A percentile compares a stretch with the other conserved stretches of the same genome.
phyloP scores from a whole-genome alignment of 2,113 vertebrate genomes.

The Ascaphus truei region DNA sequence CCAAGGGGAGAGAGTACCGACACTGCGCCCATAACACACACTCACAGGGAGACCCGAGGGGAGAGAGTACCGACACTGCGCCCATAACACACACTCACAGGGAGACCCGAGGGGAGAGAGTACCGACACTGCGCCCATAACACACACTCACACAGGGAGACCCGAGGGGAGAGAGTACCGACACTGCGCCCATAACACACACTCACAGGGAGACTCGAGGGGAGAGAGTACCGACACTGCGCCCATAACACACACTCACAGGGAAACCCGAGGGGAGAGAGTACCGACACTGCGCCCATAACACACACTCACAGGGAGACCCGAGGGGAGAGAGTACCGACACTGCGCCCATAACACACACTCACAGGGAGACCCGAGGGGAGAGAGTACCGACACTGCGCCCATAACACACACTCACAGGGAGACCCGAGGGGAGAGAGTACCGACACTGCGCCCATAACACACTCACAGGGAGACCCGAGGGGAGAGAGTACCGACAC shows the following conservation, averaged over 20 bases:
- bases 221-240: neutral
- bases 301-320: constrained; percentile 65
- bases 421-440: constrained; percentile 57
- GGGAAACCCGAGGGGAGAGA: constrained; percentile 58
- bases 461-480: too few relatives aligned
- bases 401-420: constrained; percentile 53
- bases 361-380: constrained; percentile 67
- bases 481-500: too few relatives aligned
- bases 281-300: neutral
- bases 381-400: neutral
- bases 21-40: constrained; percentile 28
- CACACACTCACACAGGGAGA: constrained; percentile 57
- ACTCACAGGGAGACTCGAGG: constrained; percentile 71
- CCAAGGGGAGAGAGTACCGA: constrained; percentile 42
- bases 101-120: constrained; percentile 57
- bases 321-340: constrained; percentile 42
- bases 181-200: too few relatives aligned
- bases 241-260: constrained; percentile 52
- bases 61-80: neutral
- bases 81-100: constrained; percentile 53
- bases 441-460: neutral
- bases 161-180: constrained; percentile 45
- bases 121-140: neutral
- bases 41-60: constrained; percentile 67
- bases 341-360: constrained; percentile 28